These are phyloP conservation scores for Amphipoea oculea DNA, from an alignment of 2,888 invertebrate species.

Conservation along the genomic window DNA sequence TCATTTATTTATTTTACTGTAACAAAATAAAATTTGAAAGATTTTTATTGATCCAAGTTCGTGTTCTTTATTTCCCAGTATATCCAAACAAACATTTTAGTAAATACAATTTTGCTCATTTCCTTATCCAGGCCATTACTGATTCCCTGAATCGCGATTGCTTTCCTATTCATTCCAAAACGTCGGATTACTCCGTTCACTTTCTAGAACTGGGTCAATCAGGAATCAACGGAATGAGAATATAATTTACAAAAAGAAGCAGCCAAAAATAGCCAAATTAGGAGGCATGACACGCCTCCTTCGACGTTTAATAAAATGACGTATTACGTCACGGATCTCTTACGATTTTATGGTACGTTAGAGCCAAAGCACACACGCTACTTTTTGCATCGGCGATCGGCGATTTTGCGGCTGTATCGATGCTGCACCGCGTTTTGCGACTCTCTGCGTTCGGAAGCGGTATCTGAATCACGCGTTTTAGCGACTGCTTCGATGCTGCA, in stretches of 20 bases:
- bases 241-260: constrained; percentile 36
- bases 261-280: constrained; percentile 46
- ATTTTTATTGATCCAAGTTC: constrained; percentile 1
- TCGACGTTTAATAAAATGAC: constrained; percentile 63
- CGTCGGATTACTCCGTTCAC: constrained; percentile 33
- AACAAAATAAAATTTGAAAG: neutral
- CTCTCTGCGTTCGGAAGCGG: too few species aligned
- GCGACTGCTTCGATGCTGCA: too few species aligned
- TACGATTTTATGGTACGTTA: constrained; percentile 54
- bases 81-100: constrained; percentile 19
- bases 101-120: constrained; percentile 36
- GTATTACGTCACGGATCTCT: constrained; percentile 37
- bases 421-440: too few species aligned
- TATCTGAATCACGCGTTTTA: too few species aligned
- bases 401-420: too few species aligned
- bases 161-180: constrained; percentile 46
- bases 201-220: constrained; percentile 46
- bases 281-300: constrained; percentile 33
- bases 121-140: constrained; percentile 49
- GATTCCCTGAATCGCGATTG: constrained; percentile 43
- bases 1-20: neutral
- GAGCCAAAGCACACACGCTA: too few species aligned
- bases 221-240: constrained; percentile 36
- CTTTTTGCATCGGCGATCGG: too few species aligned
- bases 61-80: neutral